These are phyloP conservation scores for Leptoclinus maculatus DNA, from an alignment of 2,797 vertebrate genomes.

Conservation along the genomic window DNA sequence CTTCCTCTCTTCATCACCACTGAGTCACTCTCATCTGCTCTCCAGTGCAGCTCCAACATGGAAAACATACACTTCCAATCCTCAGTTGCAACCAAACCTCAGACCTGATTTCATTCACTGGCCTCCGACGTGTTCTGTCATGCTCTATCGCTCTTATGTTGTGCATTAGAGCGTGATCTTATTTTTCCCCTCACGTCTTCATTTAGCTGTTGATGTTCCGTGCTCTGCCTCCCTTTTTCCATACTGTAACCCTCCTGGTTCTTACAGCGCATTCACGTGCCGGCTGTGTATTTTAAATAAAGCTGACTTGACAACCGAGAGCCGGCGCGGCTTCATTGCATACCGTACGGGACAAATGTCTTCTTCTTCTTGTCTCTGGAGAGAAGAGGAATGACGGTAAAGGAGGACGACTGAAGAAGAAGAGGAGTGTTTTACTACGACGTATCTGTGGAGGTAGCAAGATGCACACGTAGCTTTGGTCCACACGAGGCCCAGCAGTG, in stretches of 20 bases:
- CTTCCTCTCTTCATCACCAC: background rate
- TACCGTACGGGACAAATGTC: background rate
- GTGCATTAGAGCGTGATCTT: conserved; percentile 55
- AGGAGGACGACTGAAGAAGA: conserved; percentile 11
- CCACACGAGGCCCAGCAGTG: conserved; percentile 64
- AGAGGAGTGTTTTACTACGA: conserved; percentile 40
- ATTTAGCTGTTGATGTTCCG: conserved; percentile 45
- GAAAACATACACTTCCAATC: conserved; percentile 51
- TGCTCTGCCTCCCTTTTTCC: conserved; percentile 52
- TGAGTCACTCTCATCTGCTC: conserved; percentile 53
- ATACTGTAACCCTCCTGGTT: conserved; percentile 29
- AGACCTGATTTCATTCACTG: conserved; percentile 61
- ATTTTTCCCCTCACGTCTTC: conserved; percentile 57
- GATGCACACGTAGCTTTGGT: conserved; percentile 74
- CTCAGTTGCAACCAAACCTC: conserved; percentile 66
- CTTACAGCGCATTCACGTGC: conserved; percentile 14
- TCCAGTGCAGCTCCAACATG: conserved; percentile 53
- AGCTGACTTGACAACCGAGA: conserved; percentile 24
- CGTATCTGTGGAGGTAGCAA: conserved; percentile 65
- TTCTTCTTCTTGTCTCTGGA: background rate
- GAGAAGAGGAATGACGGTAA: conserved; percentile 38
- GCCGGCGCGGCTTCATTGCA: background rate
- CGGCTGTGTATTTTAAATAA: conserved; percentile 24
- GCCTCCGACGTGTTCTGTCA: conserved; percentile 62
- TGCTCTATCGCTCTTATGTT: conserved; percentile 67